Conservation (phyloP, 2,797 vertebrate species). For the Trachurus trachurus region DNA sequence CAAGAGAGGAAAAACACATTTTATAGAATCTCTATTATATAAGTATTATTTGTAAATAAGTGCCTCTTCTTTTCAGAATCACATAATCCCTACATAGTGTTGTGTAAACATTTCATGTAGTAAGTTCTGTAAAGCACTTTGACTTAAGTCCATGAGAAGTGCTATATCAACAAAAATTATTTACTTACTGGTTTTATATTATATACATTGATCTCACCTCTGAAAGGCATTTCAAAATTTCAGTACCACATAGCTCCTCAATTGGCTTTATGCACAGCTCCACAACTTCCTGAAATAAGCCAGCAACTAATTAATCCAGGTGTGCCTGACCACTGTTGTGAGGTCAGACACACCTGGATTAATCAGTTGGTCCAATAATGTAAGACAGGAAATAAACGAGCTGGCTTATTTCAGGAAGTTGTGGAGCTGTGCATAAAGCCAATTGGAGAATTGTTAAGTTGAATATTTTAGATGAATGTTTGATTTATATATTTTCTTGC, state of each 20-base stretch:
- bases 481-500: conserved; percentile 13
- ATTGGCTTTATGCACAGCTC: no score
- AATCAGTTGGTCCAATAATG: no score
- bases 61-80: neutral
- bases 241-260: neutral
- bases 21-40: neutral
- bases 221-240: conserved; percentile 23
- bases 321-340: no score
- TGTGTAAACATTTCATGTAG: neutral
- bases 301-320: no score
- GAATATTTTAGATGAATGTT: conserved; percentile 6
- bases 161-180: neutral
- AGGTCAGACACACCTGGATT: no score
- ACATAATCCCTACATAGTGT: neutral
- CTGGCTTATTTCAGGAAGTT: no score
- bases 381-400: no score
- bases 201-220: conserved; percentile 9
- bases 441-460: conserved; percentile 10
- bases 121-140: neutral
- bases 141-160: neutral
- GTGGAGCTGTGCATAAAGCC: no score
- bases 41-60: conserved; percentile 6
- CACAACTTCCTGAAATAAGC: no score
- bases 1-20: conserved; percentile 22
- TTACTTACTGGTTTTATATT: conserved; percentile 12